A percentile compares a stretch with the other conserved stretches of the same genome.
Evolutionary conservation across 1,140 invertebrate species (phyloP).

Genomic region (Heliothis virescens): DNA sequence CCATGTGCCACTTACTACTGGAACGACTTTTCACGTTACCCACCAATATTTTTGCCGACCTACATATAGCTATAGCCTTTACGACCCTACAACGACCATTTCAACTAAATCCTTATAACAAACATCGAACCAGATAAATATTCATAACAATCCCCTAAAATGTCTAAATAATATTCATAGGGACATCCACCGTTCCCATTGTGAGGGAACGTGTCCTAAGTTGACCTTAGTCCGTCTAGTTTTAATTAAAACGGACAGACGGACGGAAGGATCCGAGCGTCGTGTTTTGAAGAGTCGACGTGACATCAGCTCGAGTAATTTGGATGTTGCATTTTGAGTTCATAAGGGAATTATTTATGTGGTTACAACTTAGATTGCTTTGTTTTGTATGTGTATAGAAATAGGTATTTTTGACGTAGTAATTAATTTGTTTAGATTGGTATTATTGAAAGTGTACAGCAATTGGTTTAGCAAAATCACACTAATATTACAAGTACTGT

Average conservation of each 20-base stretch:
- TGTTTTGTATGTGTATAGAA: not conserved
- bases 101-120: not conserved
- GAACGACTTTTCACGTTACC: too few relatives aligned
- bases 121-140: not conserved
- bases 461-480: too few relatives aligned
- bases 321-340: conserved; percentile 1
- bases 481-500: too few relatives aligned
- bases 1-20: too few relatives aligned
- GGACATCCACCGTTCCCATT: conserved; percentile 29
- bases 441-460: too few relatives aligned
- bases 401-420: not conserved
- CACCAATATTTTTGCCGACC: too few relatives aligned
- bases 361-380: not conserved
- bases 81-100: too few relatives aligned
- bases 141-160: not conserved
- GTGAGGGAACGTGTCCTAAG: conserved; percentile 16
- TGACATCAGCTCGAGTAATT: conserved; percentile 16
- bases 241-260: conserved; percentile 36
- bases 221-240: conserved; percentile 41
- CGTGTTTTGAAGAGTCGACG: conserved; percentile 24
- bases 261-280: conserved; percentile 29
- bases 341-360: conserved; percentile 6
- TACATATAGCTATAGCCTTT: too few relatives aligned
- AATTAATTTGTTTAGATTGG: too few relatives aligned
- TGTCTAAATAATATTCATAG: conserved; percentile 32